Conservation (phyloP, 2,888 invertebrate genomes). For the Lasioglossum morio region DNA sequence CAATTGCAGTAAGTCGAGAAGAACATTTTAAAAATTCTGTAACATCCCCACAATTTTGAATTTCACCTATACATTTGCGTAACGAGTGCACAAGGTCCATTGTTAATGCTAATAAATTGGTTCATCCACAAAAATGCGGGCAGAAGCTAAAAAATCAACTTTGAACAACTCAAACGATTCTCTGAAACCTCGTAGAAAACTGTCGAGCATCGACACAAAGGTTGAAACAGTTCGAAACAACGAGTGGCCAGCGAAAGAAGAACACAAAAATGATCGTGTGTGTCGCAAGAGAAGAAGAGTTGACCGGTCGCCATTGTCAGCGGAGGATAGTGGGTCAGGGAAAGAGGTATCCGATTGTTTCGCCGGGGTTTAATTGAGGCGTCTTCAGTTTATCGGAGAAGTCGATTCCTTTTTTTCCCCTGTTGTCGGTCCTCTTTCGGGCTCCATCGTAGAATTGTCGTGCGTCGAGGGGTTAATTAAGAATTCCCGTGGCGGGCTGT, state of each 20-base stretch:
- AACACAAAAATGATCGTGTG: not conserved
- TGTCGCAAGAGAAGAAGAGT: not conserved
- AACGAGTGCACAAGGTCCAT: too few species aligned
- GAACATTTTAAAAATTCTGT: too few species aligned
- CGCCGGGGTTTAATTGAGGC: conserved; percentile 8
- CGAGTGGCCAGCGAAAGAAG: not conserved
- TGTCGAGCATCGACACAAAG: not conserved
- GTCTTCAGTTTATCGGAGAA: conserved; percentile 23
- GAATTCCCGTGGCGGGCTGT: conserved; percentile 11
- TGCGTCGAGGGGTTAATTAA: conserved; percentile 59
- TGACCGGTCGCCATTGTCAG: not conserved
- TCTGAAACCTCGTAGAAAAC: not conserved
- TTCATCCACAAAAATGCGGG: too few species aligned
- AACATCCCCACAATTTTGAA: too few species aligned
- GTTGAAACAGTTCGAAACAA: not conserved
- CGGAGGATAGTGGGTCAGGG: conserved; percentile 8
- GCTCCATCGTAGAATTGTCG: conserved; percentile 25
- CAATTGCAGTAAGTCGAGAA: too few species aligned
- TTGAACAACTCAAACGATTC: not conserved
- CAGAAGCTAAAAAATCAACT: too few species aligned
- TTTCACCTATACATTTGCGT: too few species aligned
- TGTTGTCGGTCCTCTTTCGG: not conserved
- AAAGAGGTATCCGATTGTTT: not conserved
- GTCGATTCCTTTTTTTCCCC: not conserved
- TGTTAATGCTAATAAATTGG: too few species aligned